Base-by-base conservation (phyloP, 2,113 vertebrate genomes). In the Ictalurus punctatus region DNA sequence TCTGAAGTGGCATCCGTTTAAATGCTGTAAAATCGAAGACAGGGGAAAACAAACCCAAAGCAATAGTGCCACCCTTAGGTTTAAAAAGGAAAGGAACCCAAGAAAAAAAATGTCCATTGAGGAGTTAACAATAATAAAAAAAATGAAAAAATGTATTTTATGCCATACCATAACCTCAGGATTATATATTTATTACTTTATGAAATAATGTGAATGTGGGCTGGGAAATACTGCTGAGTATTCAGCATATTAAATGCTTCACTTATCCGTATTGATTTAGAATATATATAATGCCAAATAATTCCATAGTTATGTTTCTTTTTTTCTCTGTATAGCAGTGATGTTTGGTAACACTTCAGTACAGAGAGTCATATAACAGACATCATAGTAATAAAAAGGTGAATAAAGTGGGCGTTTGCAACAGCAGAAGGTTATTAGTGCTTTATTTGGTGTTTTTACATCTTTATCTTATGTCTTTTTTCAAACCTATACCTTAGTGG, bases 21-120 rank as follows among this genome's bases (percentile, higher is more conserved):
- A 92, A 84, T 90, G 65, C 54, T 73, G 78, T 63, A 86, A 80
- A 67, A 59, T 61, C 21, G 14, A 89, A 87, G 78, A 8, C 34
- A 54, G 78, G 86, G 71, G 17, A 86, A 89, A 78, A 79, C 44
- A 91, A 92, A 82, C 85, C 88, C 93, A 76, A 95, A 93, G 76
- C 95, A 96, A 95, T 93, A 95, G 94, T 94, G 95, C 95, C 95
- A 95, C 94, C 96, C 85, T 92, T 94, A 93, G 96, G 94, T 86
- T 86, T 52, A 81, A 91, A 90, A 27, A 71, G 63, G 90, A 90
- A 92, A 34, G 92, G 48, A 52, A 52, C 88, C 89, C 91, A 93
- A 56, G 85, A 25, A 37, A 14, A 63, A 90, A 34, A 34, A 34
- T 1, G 25, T 37, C 6, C 52, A 87, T 30, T 58, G 23, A 59